Base-by-base conservation (phyloP, 2,797 vertebrate genomes). In the Adrianichthys oophorus region DNA sequence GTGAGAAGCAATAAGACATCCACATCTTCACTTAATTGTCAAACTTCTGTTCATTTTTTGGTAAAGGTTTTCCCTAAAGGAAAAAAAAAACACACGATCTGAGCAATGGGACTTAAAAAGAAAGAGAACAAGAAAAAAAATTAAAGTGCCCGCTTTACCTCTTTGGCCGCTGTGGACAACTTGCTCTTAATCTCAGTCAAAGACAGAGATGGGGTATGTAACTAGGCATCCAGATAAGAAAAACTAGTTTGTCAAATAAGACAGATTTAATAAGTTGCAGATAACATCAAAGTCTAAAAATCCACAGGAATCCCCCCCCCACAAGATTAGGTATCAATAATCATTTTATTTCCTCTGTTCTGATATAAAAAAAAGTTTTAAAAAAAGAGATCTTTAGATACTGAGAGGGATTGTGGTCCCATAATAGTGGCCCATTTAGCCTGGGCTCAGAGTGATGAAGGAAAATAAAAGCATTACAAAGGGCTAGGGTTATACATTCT, bases 1-100 rank as follows among this genome's bases (percentile, higher is more conserved):
- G 51, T 37, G 65, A 59, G 53, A 62, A 83, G 72, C 62, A 37
- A 65, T 8, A 44, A 42, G 70, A 70, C 74, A 53, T 59, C 62
- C 41, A n/a, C n/a, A n/a, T 89, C 78, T 21, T 90, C 65, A 91
- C 85, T 26, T 74, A 93, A 62, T 94, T 94, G 78, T 93, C 91
- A 79, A 94, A 92, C 81, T 93, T 94, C 87, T 91, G 89, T 82
- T 92, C 86, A 0, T 90, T 91, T 84, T 92, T 94, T 23, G 93
- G 93, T 43, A 93, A 73, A 4, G 85, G 56, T 59, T 83, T 91
- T 7, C 92, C 91, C 93, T 93, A 79, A 55, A 45, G 37, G 17
- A 64, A 47, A 56, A 29, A 37, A 47, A 62, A 64, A 66, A 74
- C 62, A 86, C 78, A 72, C 50, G 37, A 69, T 62, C 56, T 69